Percentiles rank a stretch among this genome's conserved stretches.
Conservation (phyloP, 2,797 vertebrate species). For the Avahi laniger region DNA sequence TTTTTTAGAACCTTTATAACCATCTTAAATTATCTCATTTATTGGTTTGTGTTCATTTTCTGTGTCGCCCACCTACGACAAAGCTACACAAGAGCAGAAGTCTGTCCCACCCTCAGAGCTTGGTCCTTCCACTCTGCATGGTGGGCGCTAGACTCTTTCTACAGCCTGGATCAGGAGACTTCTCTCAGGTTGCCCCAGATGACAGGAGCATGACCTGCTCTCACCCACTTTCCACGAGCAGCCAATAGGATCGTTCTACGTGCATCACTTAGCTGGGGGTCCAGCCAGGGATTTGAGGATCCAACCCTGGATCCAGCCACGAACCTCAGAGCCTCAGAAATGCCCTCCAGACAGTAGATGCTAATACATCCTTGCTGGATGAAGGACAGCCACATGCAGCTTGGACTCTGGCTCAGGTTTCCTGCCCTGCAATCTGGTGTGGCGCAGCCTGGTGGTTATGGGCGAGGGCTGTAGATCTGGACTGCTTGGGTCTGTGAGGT, state of each 20-base stretch:
- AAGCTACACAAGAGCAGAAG: rapidly evolving
- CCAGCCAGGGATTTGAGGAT: neutral
- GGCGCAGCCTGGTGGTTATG: neutral
- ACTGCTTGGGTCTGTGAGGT: neutral
- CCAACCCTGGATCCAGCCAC: neutral
- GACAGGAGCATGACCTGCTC: neutral
- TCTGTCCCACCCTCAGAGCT: neutral
- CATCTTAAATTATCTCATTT: neutral
- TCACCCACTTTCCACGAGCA: neutral
- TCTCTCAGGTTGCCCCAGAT: neutral
- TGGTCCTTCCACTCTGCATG: neutral
- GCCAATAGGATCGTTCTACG: neutral
- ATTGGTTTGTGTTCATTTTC: neutral
- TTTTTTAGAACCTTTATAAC: neutral
- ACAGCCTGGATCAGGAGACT: neutral
- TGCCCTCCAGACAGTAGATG: neutral
- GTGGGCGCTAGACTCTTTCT: neutral
- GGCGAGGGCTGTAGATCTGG: neutral
- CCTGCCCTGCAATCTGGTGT: neutral
- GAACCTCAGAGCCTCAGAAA: neutral
- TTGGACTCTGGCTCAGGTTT: neutral
- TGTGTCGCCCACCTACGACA: neutral
- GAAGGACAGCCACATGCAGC: neutral
- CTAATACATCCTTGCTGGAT: neutral
- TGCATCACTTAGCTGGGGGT: neutral